Percentiles rank a stretch among this genome's conserved stretches.
These are phyloP conservation scores for Pseudomugil tenellus DNA, from an alignment of 2,797 vertebrate genomes.

Conservation along the genomic window DNA sequence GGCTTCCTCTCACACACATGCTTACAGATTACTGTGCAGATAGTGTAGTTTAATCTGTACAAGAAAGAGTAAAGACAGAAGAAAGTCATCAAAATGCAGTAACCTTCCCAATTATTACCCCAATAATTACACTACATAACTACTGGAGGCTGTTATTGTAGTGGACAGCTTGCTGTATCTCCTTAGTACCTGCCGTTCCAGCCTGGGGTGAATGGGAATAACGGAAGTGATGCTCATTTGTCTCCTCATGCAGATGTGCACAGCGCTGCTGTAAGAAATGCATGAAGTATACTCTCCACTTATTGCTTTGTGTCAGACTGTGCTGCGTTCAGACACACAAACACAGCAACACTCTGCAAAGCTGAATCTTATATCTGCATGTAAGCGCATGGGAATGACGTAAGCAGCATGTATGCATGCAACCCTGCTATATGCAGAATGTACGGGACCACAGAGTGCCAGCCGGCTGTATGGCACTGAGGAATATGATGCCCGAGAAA, in stretches of 20 bases:
- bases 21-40: conserved; percentile 9
- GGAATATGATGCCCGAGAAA: conserved; percentile 62
- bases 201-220: conserved; percentile 39
- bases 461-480: conserved; percentile 51
- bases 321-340: conserved; percentile 26
- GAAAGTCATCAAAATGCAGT: conserved; percentile 60
- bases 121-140: conserved; percentile 67
- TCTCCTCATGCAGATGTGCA: conserved; percentile 17
- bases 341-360: conserved; percentile 45
- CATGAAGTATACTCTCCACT: conserved; percentile 44
- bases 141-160: conserved; percentile 59
- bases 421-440: conserved; percentile 27
- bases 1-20: background rate
- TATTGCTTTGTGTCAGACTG: conserved; percentile 43
- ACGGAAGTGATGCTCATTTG: conserved; percentile 54
- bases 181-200: conserved; percentile 16
- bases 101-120: conserved; percentile 59
- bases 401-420: conserved; percentile 28
- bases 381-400: conserved; percentile 13
- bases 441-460: conserved; percentile 36
- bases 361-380: conserved; percentile 39
- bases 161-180: conserved; percentile 28
- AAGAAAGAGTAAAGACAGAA: conserved; percentile 26
- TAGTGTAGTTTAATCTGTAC: conserved; percentile 17
- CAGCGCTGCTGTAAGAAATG: conserved; percentile 40